phyloP scores from a whole-genome alignment of 2,797 vertebrate genomes.

The Betta splendens region DNA sequence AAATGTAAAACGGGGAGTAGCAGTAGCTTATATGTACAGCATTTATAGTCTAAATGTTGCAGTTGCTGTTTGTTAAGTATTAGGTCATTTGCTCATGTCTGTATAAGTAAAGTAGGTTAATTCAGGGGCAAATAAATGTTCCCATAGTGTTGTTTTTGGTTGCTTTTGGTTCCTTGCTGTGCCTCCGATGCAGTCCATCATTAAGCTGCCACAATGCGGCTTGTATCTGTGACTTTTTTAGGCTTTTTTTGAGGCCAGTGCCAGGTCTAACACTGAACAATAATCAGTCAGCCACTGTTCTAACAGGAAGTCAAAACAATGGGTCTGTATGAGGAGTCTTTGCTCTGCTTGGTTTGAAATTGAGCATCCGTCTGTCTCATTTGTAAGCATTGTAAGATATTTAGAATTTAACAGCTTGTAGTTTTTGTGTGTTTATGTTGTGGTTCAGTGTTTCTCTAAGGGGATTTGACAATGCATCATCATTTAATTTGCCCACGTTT shows the following conservation, averaged over 20 bases:
- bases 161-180: constrained; percentile 28
- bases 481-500: constrained; percentile 10
- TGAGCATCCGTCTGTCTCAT: constrained; percentile 10
- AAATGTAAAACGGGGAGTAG: not conserved
- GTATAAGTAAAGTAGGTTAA: not conserved
- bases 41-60: not conserved
- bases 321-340: constrained; percentile 6
- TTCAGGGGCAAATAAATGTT: constrained; percentile 2
- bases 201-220: constrained; percentile 62
- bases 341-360: constrained; percentile 15
- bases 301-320: constrained; percentile 47
- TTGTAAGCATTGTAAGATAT: not conserved
- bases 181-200: constrained; percentile 55
- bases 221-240: constrained; percentile 57
- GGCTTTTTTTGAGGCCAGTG: constrained; percentile 50
- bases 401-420: not conserved
- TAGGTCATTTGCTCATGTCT: not conserved
- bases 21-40: not conserved
- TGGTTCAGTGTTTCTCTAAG: not conserved
- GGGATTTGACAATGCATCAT: not conserved
- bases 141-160: constrained; percentile 37
- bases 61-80: not conserved
- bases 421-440: not conserved
- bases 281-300: constrained; percentile 47
- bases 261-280: constrained; percentile 50